These are phyloP conservation scores for Elymnias hypermnestra DNA, from an alignment of 1,140 invertebrate species.

Conservation along the genomic window DNA sequence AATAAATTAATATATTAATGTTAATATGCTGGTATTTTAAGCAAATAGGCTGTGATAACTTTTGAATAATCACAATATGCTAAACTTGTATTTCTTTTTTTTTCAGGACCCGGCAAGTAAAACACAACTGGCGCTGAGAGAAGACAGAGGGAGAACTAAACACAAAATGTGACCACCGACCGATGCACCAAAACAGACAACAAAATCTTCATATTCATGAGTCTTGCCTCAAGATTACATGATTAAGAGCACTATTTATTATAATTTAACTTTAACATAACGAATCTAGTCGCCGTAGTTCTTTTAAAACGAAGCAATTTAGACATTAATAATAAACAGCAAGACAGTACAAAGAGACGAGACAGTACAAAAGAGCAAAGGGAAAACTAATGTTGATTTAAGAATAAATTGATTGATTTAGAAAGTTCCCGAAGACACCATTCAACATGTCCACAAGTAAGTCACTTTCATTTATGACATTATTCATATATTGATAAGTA, in stretches of 20 bases:
- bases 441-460: constrained; percentile 64
- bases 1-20: no score
- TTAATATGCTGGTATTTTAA: no score
- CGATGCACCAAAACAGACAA: constrained; percentile 38
- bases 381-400: constrained; percentile 63
- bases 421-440: constrained; percentile 39
- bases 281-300: constrained; percentile 70
- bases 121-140: constrained; percentile 19
- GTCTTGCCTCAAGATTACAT: constrained; percentile 56
- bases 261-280: constrained; percentile 60
- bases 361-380: constrained; percentile 49
- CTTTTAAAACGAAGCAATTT: constrained; percentile 65
- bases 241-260: constrained; percentile 60
- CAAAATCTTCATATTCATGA: constrained; percentile 57
- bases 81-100: constrained; percentile 35
- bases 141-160: constrained; percentile 23
- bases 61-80: no score
- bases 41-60: no score
- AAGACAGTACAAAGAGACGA: constrained; percentile 56
- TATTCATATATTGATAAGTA: no score
- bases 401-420: constrained; percentile 61
- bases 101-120: constrained; percentile 41
- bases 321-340: constrained; percentile 41
- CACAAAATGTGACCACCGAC: constrained; percentile 70
- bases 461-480: no score